Evolutionary conservation across 2,113 vertebrate genomes (phyloP).

Genomic region (Terrapene triunguis): DNA sequence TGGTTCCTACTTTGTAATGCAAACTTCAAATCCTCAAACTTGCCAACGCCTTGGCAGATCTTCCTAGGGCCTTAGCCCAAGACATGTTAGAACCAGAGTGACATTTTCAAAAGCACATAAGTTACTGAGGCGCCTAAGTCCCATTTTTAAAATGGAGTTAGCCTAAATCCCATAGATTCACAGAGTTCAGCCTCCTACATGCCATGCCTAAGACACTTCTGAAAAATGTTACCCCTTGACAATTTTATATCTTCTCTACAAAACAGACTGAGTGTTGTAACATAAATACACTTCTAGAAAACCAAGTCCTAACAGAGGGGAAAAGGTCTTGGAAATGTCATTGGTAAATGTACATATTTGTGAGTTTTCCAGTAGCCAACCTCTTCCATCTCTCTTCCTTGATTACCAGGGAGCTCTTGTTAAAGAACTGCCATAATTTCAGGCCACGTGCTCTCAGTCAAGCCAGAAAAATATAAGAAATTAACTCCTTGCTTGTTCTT

Average conservation of each 20-base stretch:
- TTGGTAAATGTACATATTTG: neutral
- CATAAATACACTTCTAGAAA: neutral
- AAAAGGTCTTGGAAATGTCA: neutral
- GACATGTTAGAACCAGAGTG: accelerated
- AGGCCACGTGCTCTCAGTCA: neutral
- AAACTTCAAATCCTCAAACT: too few relatives aligned
- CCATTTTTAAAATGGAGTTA: neutral
- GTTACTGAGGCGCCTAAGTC: neutral
- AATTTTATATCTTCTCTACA: neutral
- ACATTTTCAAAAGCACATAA: neutral
- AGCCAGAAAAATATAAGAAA: neutral
- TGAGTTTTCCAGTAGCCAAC: neutral
- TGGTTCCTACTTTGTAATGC: neutral
- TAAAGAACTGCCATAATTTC: neutral
- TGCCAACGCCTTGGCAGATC: neutral
- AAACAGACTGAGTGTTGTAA: neutral
- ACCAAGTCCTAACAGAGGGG: neutral
- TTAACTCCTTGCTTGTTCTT: neutral
- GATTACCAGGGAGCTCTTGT: neutral
- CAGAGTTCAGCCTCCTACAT: neutral
- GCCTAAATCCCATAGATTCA: neutral
- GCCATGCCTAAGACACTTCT: neutral
- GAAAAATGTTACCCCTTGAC: neutral
- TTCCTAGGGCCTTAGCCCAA: neutral
- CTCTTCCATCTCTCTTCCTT: neutral